phyloP scores from a whole-genome alignment of 2,797 vertebrate genomes.

The Oophaga sylvatica region DNA sequence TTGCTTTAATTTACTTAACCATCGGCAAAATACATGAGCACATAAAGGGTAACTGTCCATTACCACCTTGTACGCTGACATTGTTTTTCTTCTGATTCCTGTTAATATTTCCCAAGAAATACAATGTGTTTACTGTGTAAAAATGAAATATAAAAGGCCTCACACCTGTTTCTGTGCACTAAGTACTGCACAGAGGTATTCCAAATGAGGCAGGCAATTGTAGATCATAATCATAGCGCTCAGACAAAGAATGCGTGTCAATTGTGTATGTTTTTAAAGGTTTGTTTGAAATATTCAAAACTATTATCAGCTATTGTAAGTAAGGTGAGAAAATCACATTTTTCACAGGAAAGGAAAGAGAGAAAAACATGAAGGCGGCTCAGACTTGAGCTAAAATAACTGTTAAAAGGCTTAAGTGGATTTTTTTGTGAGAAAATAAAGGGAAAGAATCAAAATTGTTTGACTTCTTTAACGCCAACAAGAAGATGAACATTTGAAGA shows the following conservation, averaged over 20 bases:
- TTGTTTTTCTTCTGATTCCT: conserved; percentile 70
- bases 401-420: conserved; percentile 38
- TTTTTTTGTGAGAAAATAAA: neutral
- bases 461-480: neutral
- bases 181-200: conserved; percentile 80
- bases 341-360: conserved; percentile 9
- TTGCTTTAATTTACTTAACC: conserved; percentile 88
- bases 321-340: conserved; percentile 42
- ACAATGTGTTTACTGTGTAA: conserved; percentile 79
- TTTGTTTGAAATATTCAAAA: conserved; percentile 62
- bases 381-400: conserved; percentile 27
- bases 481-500: neutral
- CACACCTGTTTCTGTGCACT: conserved; percentile 96
- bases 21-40: conserved; percentile 83
- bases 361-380: conserved; percentile 6
- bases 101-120: conserved; percentile 78
- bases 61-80: conserved; percentile 80
- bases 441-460: neutral
- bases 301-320: conserved; percentile 54
- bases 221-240: conserved; percentile 72
- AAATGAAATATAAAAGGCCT: conserved; percentile 86
- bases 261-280: conserved; percentile 68
- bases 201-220: conserved; percentile 74
- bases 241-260: conserved; percentile 67
- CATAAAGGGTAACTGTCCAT: conserved; percentile 87